These are phyloP conservation scores for Lytechinus variegatus DNA, from an alignment of 35 echinoderm and acorn worm species.

Conservation along the genomic window DNA sequence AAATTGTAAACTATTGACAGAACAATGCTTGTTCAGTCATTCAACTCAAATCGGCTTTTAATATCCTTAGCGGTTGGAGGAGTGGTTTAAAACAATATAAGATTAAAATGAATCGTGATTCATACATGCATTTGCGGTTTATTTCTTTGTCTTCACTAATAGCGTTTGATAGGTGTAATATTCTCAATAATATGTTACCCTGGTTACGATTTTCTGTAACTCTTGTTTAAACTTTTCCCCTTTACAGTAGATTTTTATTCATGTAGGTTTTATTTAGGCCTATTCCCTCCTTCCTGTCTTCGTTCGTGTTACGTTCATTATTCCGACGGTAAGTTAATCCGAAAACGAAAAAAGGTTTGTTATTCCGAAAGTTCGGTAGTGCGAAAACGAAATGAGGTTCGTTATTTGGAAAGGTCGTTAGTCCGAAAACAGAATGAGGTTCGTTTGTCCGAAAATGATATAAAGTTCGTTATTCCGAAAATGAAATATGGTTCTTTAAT, in stretches of 20 bases:
- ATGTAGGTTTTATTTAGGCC: neutral
- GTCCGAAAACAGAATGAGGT: too few species aligned
- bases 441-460: too few species aligned
- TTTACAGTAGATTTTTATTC: too few species aligned
- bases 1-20: neutral
- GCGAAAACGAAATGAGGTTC: too few species aligned
- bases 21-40: neutral
- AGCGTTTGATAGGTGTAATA: neutral
- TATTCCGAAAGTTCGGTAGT: too few species aligned
- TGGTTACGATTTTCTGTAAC: neutral
- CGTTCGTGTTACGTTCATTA: neutral
- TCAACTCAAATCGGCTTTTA: neutral
- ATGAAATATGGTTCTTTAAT: too few species aligned
- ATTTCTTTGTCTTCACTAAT: neutral
- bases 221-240: neutral
- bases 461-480: too few species aligned
- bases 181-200: neutral
- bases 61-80: neutral
- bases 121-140: conserved; percentile 9
- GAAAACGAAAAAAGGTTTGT: too few species aligned
- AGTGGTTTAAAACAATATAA: neutral
- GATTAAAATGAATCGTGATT: neutral
- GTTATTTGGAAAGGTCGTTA: too few species aligned
- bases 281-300: neutral
- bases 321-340: too few species aligned